Conservation (phyloP, 1,140 invertebrate species). For the Dysdera silvatica region DNA sequence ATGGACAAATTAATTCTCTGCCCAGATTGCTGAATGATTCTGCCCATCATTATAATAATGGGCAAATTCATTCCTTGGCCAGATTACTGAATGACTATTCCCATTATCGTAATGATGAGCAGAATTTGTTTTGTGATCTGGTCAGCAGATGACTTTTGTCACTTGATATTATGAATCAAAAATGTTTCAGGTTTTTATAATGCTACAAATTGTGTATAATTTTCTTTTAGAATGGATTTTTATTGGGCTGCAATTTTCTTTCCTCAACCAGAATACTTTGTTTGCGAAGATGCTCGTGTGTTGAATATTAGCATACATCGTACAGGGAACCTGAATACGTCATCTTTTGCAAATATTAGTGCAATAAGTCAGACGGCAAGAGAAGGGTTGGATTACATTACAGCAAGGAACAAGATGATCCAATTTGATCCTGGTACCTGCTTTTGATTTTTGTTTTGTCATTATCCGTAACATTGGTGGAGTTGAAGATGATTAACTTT, state of each 20-base stretch:
- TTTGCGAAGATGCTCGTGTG: slow-evolving; percentile 22
- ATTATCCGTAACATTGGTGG: neutral
- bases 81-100: too few species aligned
- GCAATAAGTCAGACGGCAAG: slow-evolving; percentile 20
- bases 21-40: too few species aligned
- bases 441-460: neutral
- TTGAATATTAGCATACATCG: slow-evolving; percentile 17
- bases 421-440: slow-evolving; percentile 26
- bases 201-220: too few species aligned
- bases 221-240: slow-evolving; percentile 21
- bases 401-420: slow-evolving; percentile 13
- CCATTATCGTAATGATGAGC: too few species aligned
- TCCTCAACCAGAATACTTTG: slow-evolving; percentile 21
- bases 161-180: neutral
- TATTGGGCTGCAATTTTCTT: slow-evolving; percentile 26
- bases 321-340: slow-evolving; percentile 14
- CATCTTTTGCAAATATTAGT: slow-evolving; percentile 15
- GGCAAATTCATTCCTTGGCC: too few species aligned
- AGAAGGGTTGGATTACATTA: slow-evolving; percentile 21
- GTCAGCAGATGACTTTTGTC: neutral
- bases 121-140: neutral
- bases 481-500: neutral
- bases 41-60: too few species aligned
- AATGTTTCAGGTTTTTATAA: too few species aligned
- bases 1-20: too few species aligned